Percentiles rank a stretch among this genome's conserved stretches.
phyloP scores from a whole-genome alignment of 2,888 invertebrate genomes.

The Acleris cristana region DNA sequence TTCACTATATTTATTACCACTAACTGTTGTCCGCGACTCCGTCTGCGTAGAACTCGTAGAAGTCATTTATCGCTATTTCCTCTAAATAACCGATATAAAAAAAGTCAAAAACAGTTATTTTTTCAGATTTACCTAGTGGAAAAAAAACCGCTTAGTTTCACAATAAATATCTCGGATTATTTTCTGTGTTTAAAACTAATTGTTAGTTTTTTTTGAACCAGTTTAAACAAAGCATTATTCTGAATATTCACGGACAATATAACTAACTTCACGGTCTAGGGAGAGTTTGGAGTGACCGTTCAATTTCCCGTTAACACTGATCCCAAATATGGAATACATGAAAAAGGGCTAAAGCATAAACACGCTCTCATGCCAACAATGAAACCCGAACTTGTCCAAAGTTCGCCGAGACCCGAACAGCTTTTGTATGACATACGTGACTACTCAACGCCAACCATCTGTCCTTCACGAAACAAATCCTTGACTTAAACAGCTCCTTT shows the following conservation, averaged over 20 bases:
- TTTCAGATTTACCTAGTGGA: background rate
- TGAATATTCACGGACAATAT: constrained; percentile 12
- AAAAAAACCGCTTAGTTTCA: background rate
- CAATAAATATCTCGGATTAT: too few species aligned
- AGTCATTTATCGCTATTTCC: too few species aligned
- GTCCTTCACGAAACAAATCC: constrained; percentile 8
- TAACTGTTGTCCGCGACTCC: too few species aligned
- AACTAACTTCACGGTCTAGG: constrained; percentile 18
- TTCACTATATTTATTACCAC: too few species aligned
- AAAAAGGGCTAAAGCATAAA: constrained; percentile 31
- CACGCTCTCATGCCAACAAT: constrained; percentile 30
- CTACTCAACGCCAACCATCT: constrained; percentile 16
- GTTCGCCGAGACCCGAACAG: constrained; percentile 38
- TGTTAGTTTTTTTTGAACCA: too few species aligned
- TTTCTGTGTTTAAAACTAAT: too few species aligned
- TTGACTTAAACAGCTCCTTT: constrained; percentile 4
- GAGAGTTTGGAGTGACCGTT: constrained; percentile 27
- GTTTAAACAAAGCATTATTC: background rate
- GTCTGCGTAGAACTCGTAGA: too few species aligned
- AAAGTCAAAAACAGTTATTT: too few species aligned
- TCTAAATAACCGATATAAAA: too few species aligned
- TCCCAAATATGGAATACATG: constrained; percentile 18
- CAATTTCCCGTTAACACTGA: constrained; percentile 31
- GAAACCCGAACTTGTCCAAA: constrained; percentile 41
- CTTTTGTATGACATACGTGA: constrained; percentile 29